These are phyloP conservation scores for Nomada flava DNA, from an alignment of 2,888 invertebrate species.

Conservation along the genomic window DNA sequence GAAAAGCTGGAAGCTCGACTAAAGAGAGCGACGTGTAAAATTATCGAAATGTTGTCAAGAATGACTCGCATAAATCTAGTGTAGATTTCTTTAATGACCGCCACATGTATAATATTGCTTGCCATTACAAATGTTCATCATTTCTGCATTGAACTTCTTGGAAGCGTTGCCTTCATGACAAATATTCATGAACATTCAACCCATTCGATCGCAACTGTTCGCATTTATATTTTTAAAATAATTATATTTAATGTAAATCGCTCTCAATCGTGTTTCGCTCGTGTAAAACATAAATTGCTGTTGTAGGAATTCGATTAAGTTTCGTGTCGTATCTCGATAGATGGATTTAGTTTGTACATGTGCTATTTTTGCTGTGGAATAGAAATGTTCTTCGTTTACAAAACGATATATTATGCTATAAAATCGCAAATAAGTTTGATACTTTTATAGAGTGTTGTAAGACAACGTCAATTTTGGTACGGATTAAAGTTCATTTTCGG, in stretches of 20 bases:
- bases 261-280: conserved; percentile 22
- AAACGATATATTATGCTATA: conserved; percentile 5
- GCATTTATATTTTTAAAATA: background rate
- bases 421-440: conserved; percentile 25
- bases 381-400: conserved; percentile 72
- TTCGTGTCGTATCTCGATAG: background rate
- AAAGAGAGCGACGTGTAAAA: conserved; percentile 81
- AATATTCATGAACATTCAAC: conserved; percentile 18
- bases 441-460: conserved; percentile 24
- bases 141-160: conserved; percentile 3
- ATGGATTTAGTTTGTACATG: conserved; percentile 9
- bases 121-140: conserved; percentile 6
- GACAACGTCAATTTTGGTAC: conserved; percentile 21
- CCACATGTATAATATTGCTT: background rate
- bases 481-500: conserved; percentile 11
- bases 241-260: background rate
- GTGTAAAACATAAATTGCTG: conserved; percentile 5
- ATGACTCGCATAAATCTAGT: background rate
- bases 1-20: conserved; percentile 76
- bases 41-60: background rate
- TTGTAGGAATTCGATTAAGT: background rate
- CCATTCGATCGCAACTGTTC: background rate
- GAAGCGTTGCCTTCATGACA: conserved; percentile 35
- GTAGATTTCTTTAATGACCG: background rate
- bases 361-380: conserved; percentile 77